Percentiles rank a stretch among this genome's conserved stretches.
Conservation (phyloP, 35 echinoderm and acorn worm species). For the Lytechinus variegatus region DNA sequence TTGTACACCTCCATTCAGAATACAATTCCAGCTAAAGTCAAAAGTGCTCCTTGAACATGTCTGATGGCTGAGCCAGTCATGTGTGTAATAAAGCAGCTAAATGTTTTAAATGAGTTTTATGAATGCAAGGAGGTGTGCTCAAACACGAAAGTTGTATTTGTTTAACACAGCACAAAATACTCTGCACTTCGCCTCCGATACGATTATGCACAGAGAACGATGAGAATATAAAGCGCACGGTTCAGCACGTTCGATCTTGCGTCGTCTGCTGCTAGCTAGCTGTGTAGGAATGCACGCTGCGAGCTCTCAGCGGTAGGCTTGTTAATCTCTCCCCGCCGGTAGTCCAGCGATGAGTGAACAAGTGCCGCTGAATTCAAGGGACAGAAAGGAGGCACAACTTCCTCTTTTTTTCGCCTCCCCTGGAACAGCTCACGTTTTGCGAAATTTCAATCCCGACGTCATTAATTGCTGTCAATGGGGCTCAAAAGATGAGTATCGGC, state of each 20-base stretch:
- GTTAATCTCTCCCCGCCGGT: background rate
- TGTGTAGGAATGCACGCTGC: background rate
- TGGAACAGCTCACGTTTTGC: background rate
- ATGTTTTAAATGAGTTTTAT: background rate
- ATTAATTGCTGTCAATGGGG: conserved; percentile 19
- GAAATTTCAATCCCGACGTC: background rate
- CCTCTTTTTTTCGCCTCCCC: background rate
- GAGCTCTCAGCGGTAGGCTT: background rate
- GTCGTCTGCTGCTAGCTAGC: background rate
- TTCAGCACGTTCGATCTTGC: background rate
- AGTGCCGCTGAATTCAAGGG: background rate
- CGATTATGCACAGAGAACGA: background rate
- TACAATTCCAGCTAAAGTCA: background rate
- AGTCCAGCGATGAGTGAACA: background rate
- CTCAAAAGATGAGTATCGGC: background rate
- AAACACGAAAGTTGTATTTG: background rate
- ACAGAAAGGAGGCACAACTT: background rate
- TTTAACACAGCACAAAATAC: background rate
- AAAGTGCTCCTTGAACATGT: background rate
- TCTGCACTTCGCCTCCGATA: background rate
- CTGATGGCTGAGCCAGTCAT: background rate
- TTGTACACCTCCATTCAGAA: background rate
- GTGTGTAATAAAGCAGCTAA: background rate
- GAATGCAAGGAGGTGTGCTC: background rate
- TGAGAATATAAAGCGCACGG: background rate